Percentiles rank a stretch among this genome's conserved stretches.
Conservation (phyloP, 2,113 vertebrate genomes). For the Ameiurus melas region DNA sequence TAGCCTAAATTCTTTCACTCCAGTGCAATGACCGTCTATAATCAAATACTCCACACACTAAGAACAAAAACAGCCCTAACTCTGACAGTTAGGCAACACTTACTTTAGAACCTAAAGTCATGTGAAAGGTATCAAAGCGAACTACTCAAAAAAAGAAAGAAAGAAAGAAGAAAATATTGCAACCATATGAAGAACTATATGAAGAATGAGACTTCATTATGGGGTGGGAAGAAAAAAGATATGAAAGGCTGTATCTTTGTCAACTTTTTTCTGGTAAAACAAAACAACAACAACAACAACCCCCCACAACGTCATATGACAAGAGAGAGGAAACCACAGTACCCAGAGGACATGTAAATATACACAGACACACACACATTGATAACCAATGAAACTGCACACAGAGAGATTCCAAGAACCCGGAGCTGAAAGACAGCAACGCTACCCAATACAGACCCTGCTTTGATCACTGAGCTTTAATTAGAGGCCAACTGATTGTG, state of each 20-base stretch:
- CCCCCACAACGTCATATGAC: background rate
- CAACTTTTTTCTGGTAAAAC: background rate
- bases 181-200: background rate
- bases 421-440: background rate
- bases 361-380: no score
- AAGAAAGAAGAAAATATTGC: background rate
- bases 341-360: background rate
- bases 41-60: background rate
- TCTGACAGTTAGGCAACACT: background rate
- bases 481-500: no score
- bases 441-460: background rate
- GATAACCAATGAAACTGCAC: background rate
- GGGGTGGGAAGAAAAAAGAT: background rate
- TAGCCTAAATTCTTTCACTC: slow-evolving; percentile 4
- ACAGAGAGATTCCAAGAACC: background rate
- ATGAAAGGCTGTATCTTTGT: background rate
- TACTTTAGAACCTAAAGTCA: background rate
- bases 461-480: background rate
- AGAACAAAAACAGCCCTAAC: background rate
- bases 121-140: background rate
- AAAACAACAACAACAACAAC: no score
- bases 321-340: background rate
- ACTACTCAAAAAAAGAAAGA: background rate
- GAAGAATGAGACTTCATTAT: background rate
- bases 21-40: background rate